phyloP scores from a whole-genome alignment of 2,888 invertebrate species.

The Tetramorium bicarinatum region DNA sequence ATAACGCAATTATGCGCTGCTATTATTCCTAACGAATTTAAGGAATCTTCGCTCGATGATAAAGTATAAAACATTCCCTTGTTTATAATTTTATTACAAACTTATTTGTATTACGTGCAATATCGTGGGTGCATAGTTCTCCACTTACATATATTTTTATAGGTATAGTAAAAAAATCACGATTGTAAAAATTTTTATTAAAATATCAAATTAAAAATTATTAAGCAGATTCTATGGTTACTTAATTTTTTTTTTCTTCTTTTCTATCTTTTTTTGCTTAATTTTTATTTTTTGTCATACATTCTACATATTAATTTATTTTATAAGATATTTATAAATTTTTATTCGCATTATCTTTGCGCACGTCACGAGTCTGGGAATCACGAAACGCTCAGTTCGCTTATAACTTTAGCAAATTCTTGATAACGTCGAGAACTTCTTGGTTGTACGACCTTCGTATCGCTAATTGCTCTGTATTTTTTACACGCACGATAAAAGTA shows the following conservation, averaged over 20 bases:
- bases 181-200: background rate
- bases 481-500: slow-evolving; percentile 50
- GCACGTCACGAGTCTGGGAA: background rate
- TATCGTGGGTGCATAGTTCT: background rate
- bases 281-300: background rate
- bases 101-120: background rate
- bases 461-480: slow-evolving; percentile 46
- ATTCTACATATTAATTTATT: background rate
- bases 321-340: background rate
- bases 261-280: background rate
- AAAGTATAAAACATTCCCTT: background rate
- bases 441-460: slow-evolving; percentile 35
- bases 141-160: background rate
- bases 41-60: background rate
- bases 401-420: background rate
- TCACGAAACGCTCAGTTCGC: background rate
- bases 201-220: background rate
- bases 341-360: background rate
- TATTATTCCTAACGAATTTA: slow-evolving; percentile 18
- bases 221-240: background rate
- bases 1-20: slow-evolving; percentile 46
- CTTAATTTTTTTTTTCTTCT: background rate
- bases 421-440: slow-evolving; percentile 39
- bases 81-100: background rate
- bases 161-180: slow-evolving; percentile 1